Evolutionary conservation across 2,797 vertebrate genomes (phyloP).

Genomic region (Prionace glauca): DNA sequence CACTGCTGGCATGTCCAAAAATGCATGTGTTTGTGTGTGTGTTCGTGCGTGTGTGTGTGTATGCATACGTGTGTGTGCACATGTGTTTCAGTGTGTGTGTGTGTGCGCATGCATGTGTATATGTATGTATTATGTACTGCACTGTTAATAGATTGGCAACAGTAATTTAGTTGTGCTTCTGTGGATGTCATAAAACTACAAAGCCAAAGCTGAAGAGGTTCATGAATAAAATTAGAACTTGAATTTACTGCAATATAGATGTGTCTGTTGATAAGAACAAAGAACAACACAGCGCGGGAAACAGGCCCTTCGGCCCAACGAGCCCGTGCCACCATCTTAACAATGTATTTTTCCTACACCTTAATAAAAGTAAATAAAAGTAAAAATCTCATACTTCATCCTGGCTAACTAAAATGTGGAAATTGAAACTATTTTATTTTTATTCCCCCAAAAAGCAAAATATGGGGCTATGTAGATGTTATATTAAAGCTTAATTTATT

Average conservation of each 20-base stretch:
- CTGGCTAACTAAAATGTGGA: not conserved
- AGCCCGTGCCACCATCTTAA: too few relatives aligned
- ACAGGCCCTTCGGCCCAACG: too few relatives aligned
- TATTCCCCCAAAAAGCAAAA: not conserved
- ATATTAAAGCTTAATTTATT: not conserved
- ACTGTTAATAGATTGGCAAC: not conserved
- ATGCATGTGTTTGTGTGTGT: not conserved
- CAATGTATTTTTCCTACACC: too few relatives aligned
- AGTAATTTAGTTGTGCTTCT: not conserved
- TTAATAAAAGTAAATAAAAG: too few relatives aligned
- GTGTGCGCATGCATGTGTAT: too few relatives aligned
- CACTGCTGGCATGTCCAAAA: not conserved
- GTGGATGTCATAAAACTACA: not conserved
- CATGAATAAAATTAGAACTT: not conserved
- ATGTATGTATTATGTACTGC: not conserved
- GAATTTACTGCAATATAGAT: not conserved
- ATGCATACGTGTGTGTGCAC: too few relatives aligned
- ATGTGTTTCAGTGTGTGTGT: too few relatives aligned
- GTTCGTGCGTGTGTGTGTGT: too few relatives aligned
- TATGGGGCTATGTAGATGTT: not conserved
- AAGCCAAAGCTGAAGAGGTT: not conserved
- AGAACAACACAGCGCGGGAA: too few relatives aligned
- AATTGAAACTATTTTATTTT: not conserved
- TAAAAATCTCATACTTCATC: not conserved
- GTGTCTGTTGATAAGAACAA: not conserved